Conservation (phyloP, 2,888 invertebrate species). For the Eilema depressum region DNA sequence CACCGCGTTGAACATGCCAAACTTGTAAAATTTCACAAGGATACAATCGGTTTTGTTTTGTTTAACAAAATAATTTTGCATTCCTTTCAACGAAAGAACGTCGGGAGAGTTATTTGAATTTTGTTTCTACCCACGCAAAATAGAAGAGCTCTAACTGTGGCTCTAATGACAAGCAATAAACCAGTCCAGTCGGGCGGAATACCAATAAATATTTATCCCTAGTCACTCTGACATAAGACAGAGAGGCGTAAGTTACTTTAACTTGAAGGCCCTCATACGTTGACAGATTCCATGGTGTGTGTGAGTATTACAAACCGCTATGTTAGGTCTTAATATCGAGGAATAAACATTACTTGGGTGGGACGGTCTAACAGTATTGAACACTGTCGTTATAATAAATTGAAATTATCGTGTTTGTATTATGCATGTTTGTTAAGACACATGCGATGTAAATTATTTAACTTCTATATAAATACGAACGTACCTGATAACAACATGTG, state of each 20-base stretch:
- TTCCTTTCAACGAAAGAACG: conserved; percentile 28
- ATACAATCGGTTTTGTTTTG: conserved; percentile 53
- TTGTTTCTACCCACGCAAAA: conserved; percentile 57
- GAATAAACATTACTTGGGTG: conserved; percentile 53
- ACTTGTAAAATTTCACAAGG: conserved; percentile 60
- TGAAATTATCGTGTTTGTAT: conserved; percentile 13
- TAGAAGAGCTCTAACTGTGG: conserved; percentile 47
- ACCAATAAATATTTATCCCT: conserved; percentile 57
- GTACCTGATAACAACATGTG: conserved; percentile 95
- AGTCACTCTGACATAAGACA: conserved; percentile 54
- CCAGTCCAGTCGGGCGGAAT: conserved; percentile 59
- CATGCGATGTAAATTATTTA: not conserved
- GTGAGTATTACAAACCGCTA: conserved; percentile 51
- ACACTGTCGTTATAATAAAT: conserved; percentile 17
- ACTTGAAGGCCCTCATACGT: conserved; percentile 59
- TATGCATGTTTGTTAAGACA: not conserved
- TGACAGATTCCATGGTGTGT: conserved; percentile 62
- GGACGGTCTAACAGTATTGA: conserved; percentile 33
- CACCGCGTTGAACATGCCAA: conserved; percentile 52
- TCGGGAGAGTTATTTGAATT: conserved; percentile 49
- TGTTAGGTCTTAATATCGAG: conserved; percentile 51
- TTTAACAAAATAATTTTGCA: conserved; percentile 48
- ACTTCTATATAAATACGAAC: conserved; percentile 50
- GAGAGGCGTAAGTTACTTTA: conserved; percentile 59
- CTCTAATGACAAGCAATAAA: conserved; percentile 65